These are phyloP conservation scores for Hapalemur alaotrensis DNA, from an alignment of 2,797 vertebrate species.

Conservation along the genomic window DNA sequence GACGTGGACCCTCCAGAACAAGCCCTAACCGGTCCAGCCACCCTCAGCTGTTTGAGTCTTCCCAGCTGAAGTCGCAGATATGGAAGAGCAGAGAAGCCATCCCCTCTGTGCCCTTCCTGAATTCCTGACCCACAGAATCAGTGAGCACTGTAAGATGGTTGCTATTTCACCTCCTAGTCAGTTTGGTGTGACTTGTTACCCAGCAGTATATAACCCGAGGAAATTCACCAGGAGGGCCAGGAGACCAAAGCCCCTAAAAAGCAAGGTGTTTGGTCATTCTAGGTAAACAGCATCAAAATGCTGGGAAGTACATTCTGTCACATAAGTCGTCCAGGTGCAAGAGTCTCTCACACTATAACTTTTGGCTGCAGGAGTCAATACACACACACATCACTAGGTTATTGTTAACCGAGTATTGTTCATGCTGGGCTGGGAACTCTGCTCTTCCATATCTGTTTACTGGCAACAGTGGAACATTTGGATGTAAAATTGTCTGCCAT, in stretches of 20 bases:
- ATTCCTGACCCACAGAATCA: neutral
- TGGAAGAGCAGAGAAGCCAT: neutral
- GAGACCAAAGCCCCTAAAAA: neutral
- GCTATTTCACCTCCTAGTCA: neutral
- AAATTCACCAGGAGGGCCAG: neutral
- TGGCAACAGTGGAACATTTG: slow-evolving; percentile 51
- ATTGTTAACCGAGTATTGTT: neutral
- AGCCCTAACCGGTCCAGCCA: neutral
- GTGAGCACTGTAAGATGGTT: neutral
- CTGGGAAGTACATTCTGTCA: slow-evolving; percentile 60
- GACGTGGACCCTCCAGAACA: too few species aligned
- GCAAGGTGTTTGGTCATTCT: neutral
- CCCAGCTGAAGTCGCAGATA: neutral
- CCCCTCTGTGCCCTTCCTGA: neutral
- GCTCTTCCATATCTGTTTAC: too few species aligned
- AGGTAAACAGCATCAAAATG: neutral
- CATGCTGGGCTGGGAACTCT: neutral
- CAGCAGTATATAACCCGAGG: neutral
- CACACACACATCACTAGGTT: neutral
- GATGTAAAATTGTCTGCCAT: slow-evolving; percentile 40
- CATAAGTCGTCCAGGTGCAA: slow-evolving; percentile 53
- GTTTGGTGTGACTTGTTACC: neutral
- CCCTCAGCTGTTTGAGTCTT: neutral
- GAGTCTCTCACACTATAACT: neutral
- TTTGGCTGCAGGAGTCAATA: slow-evolving; percentile 2